Conservation (phyloP, 2,888 invertebrate species). For the Heliconius erato region DNA sequence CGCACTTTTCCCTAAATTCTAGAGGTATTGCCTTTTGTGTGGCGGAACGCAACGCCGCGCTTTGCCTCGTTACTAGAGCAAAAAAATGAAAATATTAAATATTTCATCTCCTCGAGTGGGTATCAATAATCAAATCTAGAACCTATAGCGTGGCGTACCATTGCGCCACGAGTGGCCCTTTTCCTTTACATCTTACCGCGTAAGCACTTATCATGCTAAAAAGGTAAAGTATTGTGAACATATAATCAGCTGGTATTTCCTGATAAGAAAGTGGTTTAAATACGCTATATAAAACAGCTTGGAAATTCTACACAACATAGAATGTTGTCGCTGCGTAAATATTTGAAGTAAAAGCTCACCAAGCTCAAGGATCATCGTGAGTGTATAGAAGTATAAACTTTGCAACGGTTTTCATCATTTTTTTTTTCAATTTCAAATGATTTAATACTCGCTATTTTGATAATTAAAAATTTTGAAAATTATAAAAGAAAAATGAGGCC, state of each 20-base stretch:
- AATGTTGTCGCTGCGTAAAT: conserved; percentile 12
- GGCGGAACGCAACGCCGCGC: too few relatives aligned
- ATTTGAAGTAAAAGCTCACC: conserved; percentile 22
- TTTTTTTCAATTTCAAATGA: neutral
- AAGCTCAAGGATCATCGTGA: conserved; percentile 22
- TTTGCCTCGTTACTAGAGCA: too few relatives aligned
- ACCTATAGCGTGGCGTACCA: too few relatives aligned
- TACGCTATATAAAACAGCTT: conserved; percentile 8
- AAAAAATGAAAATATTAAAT: too few relatives aligned
- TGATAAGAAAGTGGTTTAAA: conserved; percentile 30
- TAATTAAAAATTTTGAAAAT: neutral
- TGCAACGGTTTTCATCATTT: neutral
- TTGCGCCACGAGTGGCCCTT: neutral
- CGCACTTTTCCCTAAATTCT: too few relatives aligned
- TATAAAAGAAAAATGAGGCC: neutral
- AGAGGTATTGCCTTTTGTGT: too few relatives aligned
- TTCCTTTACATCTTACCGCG: conserved; percentile 15
- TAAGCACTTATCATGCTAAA: neutral
- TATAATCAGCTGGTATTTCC: conserved; percentile 25
- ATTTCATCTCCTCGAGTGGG: too few relatives aligned
- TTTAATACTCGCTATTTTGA: neutral
- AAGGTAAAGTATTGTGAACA: conserved; percentile 20
- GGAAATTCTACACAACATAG: neutral
- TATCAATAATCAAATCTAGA: too few relatives aligned
- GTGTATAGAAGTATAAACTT: neutral